A percentile compares a stretch with the other conserved stretches of the same genome.
Conservation (phyloP, 2,797 vertebrate genomes). For the Alauda arvensis region DNA sequence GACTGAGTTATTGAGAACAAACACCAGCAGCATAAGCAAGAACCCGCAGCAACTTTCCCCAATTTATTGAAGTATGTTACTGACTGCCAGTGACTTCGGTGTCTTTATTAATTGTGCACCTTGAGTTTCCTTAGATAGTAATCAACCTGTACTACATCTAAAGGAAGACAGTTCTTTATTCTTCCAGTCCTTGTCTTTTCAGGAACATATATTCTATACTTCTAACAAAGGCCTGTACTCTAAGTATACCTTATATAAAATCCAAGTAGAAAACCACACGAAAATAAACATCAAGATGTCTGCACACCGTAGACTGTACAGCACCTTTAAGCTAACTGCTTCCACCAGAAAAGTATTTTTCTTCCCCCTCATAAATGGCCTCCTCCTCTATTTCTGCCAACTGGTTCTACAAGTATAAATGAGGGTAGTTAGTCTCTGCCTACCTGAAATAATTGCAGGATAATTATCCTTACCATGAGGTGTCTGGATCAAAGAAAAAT, state of each 20-base stretch:
- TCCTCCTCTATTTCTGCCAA: not conserved
- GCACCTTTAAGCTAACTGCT: not conserved
- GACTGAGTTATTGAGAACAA: not conserved
- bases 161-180: not conserved
- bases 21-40: rapidly evolving
- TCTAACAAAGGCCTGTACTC: not conserved
- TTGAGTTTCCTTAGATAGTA: not conserved
- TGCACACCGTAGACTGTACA: not conserved
- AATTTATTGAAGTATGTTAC: not conserved
- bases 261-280: not conserved
- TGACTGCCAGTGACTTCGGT: too few species aligned
- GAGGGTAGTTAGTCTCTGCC: not conserved
- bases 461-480: not conserved
- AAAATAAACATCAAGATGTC: not conserved
- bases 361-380: not conserved
- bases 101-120: not conserved
- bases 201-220: not conserved
- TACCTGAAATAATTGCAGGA: not conserved
- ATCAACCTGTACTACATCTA: not conserved
- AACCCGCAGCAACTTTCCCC: not conserved
- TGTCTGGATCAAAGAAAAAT: not conserved
- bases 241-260: not conserved
- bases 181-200: not conserved
- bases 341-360: not conserved
- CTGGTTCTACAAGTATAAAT: not conserved